These are phyloP conservation scores for Drosophila nr. medialis DNA, from an alignment of 2,888 invertebrate genomes.

Conservation along the genomic window DNA sequence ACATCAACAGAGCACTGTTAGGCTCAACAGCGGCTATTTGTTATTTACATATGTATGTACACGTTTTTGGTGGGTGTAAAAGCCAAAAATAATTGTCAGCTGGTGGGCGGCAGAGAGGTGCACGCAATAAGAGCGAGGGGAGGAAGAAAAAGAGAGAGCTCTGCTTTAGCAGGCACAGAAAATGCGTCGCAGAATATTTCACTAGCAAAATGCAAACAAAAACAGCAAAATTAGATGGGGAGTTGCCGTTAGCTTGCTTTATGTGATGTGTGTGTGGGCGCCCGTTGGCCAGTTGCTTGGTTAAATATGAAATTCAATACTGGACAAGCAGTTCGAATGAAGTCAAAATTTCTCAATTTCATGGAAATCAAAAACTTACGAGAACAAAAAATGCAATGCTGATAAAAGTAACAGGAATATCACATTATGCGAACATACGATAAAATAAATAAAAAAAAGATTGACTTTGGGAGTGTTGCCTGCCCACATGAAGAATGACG, in stretches of 20 bases:
- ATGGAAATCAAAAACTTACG: constrained; percentile 15
- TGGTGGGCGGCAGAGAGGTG: constrained; percentile 28
- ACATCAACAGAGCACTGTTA: constrained; percentile 44
- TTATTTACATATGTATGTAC: constrained; percentile 13
- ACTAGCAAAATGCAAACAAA: constrained; percentile 54
- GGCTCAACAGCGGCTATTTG: constrained; percentile 31
- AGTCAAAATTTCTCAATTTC: constrained; percentile 16
- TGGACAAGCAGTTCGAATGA: constrained; percentile 5
- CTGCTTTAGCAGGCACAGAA: constrained; percentile 44
- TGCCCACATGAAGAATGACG: constrained; percentile 29
- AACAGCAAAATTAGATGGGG: constrained; percentile 11
- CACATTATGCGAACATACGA: constrained; percentile 6
- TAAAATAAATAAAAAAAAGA: constrained; percentile 9
- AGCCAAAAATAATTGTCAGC: constrained; percentile 57
- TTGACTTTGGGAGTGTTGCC: constrained; percentile 1
- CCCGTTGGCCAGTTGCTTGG: constrained; percentile 6
- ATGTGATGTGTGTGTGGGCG: constrained; percentile 1
- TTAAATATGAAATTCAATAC: constrained; percentile 50
- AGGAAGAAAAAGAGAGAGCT: constrained; percentile 17
- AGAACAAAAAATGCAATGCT: constrained; percentile 6
- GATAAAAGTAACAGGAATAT: constrained; percentile 10
- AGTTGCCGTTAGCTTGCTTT: constrained; percentile 17
- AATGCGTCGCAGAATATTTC: constrained; percentile 75
- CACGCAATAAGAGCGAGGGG: constrained; percentile 10
- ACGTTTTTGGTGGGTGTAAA: constrained; percentile 41